These are phyloP conservation scores for Acrobasis consociella DNA, from an alignment of 2,888 invertebrate genomes.

Conservation along the genomic window DNA sequence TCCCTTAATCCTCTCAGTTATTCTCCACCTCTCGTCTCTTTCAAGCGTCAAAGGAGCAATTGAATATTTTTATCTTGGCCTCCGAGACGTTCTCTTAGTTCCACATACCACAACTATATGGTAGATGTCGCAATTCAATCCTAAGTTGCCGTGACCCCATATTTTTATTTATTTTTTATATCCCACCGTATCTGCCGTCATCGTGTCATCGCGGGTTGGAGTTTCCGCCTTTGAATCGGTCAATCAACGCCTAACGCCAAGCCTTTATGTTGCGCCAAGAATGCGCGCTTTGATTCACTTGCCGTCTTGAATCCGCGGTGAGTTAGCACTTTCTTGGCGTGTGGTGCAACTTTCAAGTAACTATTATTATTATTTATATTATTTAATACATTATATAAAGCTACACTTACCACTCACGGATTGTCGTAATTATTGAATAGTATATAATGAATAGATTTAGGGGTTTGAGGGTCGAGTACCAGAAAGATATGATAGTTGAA, in stretches of 20 bases:
- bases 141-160: constrained; percentile 8
- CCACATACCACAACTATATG: background rate
- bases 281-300: constrained; percentile 30
- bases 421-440: too few relatives aligned
- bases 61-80: too few relatives aligned
- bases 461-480: too few relatives aligned
- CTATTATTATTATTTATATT: too few relatives aligned
- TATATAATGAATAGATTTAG: too few relatives aligned
- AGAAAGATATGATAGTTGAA: too few relatives aligned
- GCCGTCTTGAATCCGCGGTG: constrained; percentile 53
- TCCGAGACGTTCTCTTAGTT: background rate
- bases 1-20: too few relatives aligned
- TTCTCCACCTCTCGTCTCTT: too few relatives aligned
- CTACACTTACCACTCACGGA: too few relatives aligned
- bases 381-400: too few relatives aligned
- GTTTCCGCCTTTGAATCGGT: constrained; percentile 61
- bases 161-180: background rate
- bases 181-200: constrained; percentile 23
- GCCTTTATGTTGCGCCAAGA: constrained; percentile 21
- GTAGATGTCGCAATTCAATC: background rate
- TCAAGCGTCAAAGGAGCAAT: too few relatives aligned
- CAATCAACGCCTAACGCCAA: constrained; percentile 63
- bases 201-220: constrained; percentile 24
- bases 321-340: constrained; percentile 55
- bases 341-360: constrained; percentile 38